Evolutionary conservation across 2,888 invertebrate genomes (phyloP).

Genomic region (Dryomyza anilis): DNA sequence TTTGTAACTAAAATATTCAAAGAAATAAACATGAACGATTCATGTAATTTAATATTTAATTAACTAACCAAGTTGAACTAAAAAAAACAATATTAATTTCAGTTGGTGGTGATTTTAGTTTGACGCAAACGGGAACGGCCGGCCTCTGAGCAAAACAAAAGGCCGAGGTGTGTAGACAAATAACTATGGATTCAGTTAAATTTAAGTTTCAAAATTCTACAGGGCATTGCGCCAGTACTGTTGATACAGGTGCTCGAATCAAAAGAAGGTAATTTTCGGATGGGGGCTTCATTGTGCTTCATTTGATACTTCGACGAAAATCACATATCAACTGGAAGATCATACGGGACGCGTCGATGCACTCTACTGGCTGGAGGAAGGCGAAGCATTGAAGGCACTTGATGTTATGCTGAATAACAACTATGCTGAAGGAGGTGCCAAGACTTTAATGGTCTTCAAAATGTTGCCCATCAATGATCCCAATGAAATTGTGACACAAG

Average conservation of each 20-base stretch:
- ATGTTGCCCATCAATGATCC: slow-evolving; percentile 68
- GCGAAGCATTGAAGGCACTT: slow-evolving; percentile 56
- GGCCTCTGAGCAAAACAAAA: slow-evolving; percentile 51
- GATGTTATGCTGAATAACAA: slow-evolving; percentile 58
- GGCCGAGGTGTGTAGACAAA: slow-evolving; percentile 45
- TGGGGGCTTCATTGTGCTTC: slow-evolving; percentile 65
- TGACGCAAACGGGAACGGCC: slow-evolving; percentile 47
- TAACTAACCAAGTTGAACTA: too few relatives aligned
- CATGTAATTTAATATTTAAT: too few relatives aligned
- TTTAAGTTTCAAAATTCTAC: too few relatives aligned
- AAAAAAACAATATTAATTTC: neutral
- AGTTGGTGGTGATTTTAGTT: slow-evolving; percentile 56
- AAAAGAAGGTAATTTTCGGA: slow-evolving; percentile 61
- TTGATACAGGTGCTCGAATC: slow-evolving; percentile 64
- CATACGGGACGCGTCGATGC: slow-evolving; percentile 66
- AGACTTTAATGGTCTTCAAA: slow-evolving; percentile 70
- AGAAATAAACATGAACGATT: slow-evolving; percentile 61
- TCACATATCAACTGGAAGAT: slow-evolving; percentile 69
- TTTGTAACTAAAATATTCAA: too few relatives aligned
- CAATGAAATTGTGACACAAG: slow-evolving; percentile 73
- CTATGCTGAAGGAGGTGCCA: slow-evolving; percentile 64
- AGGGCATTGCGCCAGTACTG: slow-evolving; percentile 65
- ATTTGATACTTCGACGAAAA: slow-evolving; percentile 68
- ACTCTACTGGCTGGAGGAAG: slow-evolving; percentile 67
- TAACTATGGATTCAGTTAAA: too few relatives aligned